Conservation (phyloP, 2,113 vertebrate genomes). For the Hippocampus abdominalis region DNA sequence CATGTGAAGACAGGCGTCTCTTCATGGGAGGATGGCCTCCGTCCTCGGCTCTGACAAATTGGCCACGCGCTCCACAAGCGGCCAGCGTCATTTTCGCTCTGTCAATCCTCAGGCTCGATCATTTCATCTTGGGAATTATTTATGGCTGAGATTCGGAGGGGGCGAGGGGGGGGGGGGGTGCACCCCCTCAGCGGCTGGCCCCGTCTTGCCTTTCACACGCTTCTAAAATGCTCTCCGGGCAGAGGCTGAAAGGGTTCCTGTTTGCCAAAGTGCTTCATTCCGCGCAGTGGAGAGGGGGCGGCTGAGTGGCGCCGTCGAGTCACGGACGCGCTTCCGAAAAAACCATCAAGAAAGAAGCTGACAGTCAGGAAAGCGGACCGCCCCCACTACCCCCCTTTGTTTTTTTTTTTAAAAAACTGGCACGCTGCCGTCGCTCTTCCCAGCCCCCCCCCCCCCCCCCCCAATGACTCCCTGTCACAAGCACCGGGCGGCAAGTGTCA, state of each 20-base stretch:
- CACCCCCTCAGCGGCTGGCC: slow-evolving; percentile 62
- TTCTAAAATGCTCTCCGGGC: slow-evolving; percentile 72
- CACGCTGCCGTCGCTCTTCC: slow-evolving; percentile 62
- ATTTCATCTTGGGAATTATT: slow-evolving; percentile 22
- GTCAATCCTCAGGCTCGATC: too few species aligned
- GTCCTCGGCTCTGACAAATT: slow-evolving; percentile 20
- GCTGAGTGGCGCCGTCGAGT: slow-evolving; percentile 81
- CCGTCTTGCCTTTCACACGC: slow-evolving; percentile 76
- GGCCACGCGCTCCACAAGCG: too few species aligned
- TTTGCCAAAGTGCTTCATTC: slow-evolving; percentile 80
- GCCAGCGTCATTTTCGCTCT: too few species aligned
- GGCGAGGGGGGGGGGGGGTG: slow-evolving; percentile 32
- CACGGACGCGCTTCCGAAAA: slow-evolving; percentile 76
- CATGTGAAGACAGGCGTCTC: slow-evolving; percentile 23
- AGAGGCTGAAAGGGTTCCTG: slow-evolving; percentile 79
- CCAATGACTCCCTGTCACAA: slow-evolving; percentile 74
- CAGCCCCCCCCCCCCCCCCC: slow-evolving; percentile 58
- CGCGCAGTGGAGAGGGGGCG: slow-evolving; percentile 79
- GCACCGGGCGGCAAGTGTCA: slow-evolving; percentile 76
- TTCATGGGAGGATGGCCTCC: slow-evolving; percentile 34
- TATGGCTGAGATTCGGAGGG: background rate
- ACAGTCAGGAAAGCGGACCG: slow-evolving; percentile 75
- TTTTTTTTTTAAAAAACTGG: slow-evolving; percentile 48
- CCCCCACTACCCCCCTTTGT: slow-evolving; percentile 33
- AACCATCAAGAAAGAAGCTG: slow-evolving; percentile 77